Evolutionary conservation across 30 jellyfish, hydroid and myxozoan genomes (phyloP).

Genomic region (Aurelia aurita): DNA sequence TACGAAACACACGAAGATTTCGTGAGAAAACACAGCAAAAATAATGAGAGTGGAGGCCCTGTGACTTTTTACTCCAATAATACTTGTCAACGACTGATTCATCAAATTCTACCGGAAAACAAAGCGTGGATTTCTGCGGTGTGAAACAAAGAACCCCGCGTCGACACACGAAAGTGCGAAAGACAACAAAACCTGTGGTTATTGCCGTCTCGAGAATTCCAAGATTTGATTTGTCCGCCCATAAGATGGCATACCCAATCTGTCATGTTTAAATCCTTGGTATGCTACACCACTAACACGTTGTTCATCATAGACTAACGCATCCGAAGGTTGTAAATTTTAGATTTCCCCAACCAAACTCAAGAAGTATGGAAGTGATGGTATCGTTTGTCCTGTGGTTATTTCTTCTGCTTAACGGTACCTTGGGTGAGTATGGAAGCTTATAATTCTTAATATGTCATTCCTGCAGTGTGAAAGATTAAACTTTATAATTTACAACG

Average conservation of each 20-base stretch:
- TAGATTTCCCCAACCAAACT: not conserved
- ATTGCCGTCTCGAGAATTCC: conserved; percentile 54
- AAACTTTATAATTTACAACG: conserved; percentile 29
- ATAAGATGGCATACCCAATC: conserved; percentile 15
- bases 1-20: not conserved
- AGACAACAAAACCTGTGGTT: conserved; percentile 75
- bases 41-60: conserved; percentile 30
- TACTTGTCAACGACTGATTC: conserved; percentile 80
- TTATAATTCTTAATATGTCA: conserved; percentile 1
- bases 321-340: conserved; percentile 64
- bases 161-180: conserved; percentile 70
- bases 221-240: conserved; percentile 56
- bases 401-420: not conserved
- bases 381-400: conserved; percentile 47
- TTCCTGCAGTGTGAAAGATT: conserved; percentile 67
- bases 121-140: conserved; percentile 64
- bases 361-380: conserved; percentile 10
- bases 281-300: conserved; percentile 21
- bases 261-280: conserved; percentile 42
- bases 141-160: conserved; percentile 72
- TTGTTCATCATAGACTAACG: conserved; percentile 46
- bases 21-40: conserved; percentile 21
- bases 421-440: conserved; percentile 37
- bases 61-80: conserved; percentile 29
- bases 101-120: conserved; percentile 80